phyloP scores from a whole-genome alignment of 2,888 invertebrate genomes.

The Tinea semifulvella region DNA sequence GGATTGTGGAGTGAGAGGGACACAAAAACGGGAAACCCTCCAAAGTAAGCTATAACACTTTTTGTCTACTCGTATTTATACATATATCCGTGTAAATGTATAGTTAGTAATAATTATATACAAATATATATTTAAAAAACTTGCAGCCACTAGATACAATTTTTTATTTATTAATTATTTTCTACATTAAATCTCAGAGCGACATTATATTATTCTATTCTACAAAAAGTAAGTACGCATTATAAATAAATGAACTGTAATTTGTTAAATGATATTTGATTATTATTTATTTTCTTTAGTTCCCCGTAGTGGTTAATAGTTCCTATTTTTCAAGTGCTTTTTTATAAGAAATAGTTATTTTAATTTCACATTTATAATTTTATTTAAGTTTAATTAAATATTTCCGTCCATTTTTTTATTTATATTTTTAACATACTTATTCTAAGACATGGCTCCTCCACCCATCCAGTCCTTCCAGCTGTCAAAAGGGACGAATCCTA shows the following conservation, averaged over 20 bases:
- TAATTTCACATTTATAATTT: conserved; percentile 1
- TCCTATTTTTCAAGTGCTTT: conserved; percentile 39
- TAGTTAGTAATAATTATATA: too few species aligned
- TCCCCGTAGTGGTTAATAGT: conserved; percentile 45
- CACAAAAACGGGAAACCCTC: too few species aligned
- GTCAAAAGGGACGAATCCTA: too few species aligned
- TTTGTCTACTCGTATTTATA: too few species aligned
- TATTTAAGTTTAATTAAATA: not conserved
- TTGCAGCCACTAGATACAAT: conserved; percentile 31
- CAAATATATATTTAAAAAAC: conserved; percentile 30
- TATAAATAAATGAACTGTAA: not conserved
- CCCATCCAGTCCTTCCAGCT: not conserved
- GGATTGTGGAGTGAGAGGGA: too few species aligned
- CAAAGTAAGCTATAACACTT: too few species aligned
- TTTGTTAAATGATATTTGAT: conserved; percentile 14
- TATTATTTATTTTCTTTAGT: conserved; percentile 28
- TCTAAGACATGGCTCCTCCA: too few species aligned
- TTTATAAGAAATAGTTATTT: conserved; percentile 16
- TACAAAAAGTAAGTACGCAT: too few species aligned
- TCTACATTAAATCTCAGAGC: not conserved
- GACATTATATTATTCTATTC: conserved; percentile 26
- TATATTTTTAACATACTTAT: too few species aligned
- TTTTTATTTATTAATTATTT: not conserved
- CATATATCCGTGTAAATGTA: too few species aligned
- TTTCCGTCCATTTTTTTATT: conserved; percentile 29